A percentile compares a stretch with the other conserved stretches of the same genome.
These are phyloP conservation scores for Poecile atricapillus DNA, from an alignment of 2,113 vertebrate genomes.

Conservation along the genomic window DNA sequence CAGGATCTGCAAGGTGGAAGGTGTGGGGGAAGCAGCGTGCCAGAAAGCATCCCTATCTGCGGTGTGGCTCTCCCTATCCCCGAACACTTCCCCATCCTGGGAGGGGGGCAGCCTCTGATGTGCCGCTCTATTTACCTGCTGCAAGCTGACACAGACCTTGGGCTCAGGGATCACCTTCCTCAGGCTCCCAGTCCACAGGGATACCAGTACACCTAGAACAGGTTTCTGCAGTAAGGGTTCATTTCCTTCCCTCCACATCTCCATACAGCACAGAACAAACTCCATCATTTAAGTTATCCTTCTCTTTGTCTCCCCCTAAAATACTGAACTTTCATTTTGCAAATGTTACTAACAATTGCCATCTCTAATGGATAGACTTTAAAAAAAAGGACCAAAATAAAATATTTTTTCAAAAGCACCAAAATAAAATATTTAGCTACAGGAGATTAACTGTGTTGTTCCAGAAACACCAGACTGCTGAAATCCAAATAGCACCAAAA, in stretches of 20 bases:
- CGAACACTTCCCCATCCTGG: neutral
- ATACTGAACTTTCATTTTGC: neutral
- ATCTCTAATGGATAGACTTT: neutral
- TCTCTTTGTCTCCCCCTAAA: neutral
- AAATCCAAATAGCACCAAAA: neutral
- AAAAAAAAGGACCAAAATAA: neutral
- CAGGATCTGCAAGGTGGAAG: neutral
- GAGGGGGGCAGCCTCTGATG: neutral
- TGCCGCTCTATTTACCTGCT: neutral
- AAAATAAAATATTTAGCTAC: neutral
- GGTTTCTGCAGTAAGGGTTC: neutral
- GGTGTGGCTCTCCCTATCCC: neutral
- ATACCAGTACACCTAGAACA: neutral
- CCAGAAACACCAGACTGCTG: neutral
- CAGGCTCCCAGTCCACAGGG: neutral
- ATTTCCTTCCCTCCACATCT: neutral
- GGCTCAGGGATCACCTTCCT: neutral
- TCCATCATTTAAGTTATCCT: neutral
- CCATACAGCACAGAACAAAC: neutral
- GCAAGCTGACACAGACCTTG: neutral
- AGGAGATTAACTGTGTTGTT: neutral
- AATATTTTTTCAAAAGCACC: neutral
- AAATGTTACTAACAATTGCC: neutral
- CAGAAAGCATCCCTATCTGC: neutral
- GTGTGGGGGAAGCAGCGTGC: fast-evolving